Base-by-base conservation (phyloP, 2,888 invertebrate species). In the Diarsia dahlii region DNA sequence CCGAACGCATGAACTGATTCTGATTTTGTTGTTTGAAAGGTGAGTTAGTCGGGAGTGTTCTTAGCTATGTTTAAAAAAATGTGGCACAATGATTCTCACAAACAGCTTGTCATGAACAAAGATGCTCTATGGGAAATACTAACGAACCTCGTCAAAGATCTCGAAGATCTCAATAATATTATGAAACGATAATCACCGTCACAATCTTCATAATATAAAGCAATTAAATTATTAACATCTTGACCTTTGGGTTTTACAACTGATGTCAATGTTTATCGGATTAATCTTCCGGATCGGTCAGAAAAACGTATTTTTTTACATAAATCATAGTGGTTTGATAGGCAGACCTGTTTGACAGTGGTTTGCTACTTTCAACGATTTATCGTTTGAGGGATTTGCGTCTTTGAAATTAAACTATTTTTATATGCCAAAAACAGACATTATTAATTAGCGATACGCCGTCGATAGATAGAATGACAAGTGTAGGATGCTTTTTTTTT, bases 171-270 rank as follows among this genome's bases (percentile, higher is more conserved):
- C 39, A 66, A 66, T n/a, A 66, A 66, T 28, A 74, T 73, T 52
- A 66, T 54, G n/a, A 56, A 50, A 66, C 39, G 0, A 54, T 74
- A 48, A 81, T 80, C 28, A 15, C n/a, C 28, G 45, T 18, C 23
- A 54, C 0, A 46, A 74, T 58, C 20, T 48, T 75, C 18, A 52
- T 75, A 50, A 39, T 34, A 28, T 39, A 13, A 23, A 82, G 58
- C 69, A 75, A 80, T 72, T 72, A 84, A 79, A 83, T 58, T 56
- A 68, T 76, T 58, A 71, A 45, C 46, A 60, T 54, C 20, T 71
- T 82, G 73, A 80, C 84, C 81, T 82, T 82, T 84, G 3, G 34
- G n/a, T 69, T 50, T 48, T 60, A 64, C 13, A 80, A 50, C 74
- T n/a, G 75, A 58, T 72, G 71, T 80, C 71, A 84, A 80, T 76